A percentile compares a stretch with the other conserved stretches of the same genome.
Evolutionary conservation across 2,888 invertebrate genomes (phyloP).

Genomic region (Dorcus hopei): DNA sequence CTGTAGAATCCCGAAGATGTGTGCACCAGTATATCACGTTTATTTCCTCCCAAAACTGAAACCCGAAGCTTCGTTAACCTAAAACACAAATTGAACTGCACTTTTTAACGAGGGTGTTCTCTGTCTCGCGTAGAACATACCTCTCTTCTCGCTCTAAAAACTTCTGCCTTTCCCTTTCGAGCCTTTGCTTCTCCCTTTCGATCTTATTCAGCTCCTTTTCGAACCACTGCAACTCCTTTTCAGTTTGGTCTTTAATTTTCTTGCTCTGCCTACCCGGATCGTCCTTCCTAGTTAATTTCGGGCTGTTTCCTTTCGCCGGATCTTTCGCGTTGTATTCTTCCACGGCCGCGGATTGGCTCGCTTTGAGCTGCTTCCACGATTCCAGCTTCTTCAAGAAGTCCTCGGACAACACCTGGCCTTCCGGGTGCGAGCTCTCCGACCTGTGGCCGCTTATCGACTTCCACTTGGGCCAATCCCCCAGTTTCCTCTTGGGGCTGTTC

Average conservation of each 20-base stretch:
- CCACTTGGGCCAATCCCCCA: slow-evolving; percentile 63
- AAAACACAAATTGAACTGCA: slow-evolving; percentile 8
- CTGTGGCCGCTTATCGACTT: slow-evolving; percentile 48
- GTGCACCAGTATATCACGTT: slow-evolving; percentile 74
- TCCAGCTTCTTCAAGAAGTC: slow-evolving; percentile 82
- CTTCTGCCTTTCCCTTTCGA: slow-evolving; percentile 61
- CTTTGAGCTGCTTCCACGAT: slow-evolving; percentile 80
- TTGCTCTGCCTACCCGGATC: slow-evolving; percentile 38
- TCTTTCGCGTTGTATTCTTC: slow-evolving; percentile 22
- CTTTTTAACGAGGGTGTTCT: background rate
- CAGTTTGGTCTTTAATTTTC: slow-evolving; percentile 45
- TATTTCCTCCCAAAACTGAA: slow-evolving; percentile 54
- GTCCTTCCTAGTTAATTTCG: slow-evolving; percentile 42
- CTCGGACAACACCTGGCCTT: slow-evolving; percentile 65
- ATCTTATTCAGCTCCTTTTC: slow-evolving; percentile 59
- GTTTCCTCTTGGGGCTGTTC: slow-evolving; percentile 42
- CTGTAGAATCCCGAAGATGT: slow-evolving; percentile 81
- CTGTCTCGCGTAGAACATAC: slow-evolving; percentile 31
- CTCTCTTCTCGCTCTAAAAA: slow-evolving; percentile 64
- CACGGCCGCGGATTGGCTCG: slow-evolving; percentile 41
- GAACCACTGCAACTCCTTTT: slow-evolving; percentile 57
- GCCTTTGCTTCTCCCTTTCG: slow-evolving; percentile 59
- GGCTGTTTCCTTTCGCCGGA: slow-evolving; percentile 41
- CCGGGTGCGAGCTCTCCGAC: slow-evolving; percentile 46
- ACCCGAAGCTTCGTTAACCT: slow-evolving; percentile 58